Percentiles rank a stretch among this genome's conserved stretches.
Conservation (phyloP, 1,140 invertebrate species). For the Diorhabda carinulata region DNA sequence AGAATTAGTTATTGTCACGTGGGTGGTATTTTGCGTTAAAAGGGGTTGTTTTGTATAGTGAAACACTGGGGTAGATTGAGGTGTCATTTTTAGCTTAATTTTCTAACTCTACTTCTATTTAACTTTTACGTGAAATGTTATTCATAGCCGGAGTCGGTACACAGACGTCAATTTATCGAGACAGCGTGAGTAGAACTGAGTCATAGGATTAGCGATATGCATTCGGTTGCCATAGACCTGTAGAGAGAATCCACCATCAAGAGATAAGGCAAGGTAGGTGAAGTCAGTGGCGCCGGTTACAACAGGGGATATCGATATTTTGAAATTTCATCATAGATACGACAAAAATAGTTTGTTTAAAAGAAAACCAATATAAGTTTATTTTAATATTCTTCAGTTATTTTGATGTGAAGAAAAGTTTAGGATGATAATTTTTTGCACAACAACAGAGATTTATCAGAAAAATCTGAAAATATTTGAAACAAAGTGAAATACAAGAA, state of each 20-base stretch:
- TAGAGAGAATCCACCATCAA: background rate
- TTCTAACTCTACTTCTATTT: background rate
- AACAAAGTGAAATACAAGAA: too few relatives aligned
- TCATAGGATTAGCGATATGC: background rate
- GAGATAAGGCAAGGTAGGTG: slow-evolving; percentile 1
- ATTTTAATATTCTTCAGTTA: too few relatives aligned
- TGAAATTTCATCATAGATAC: too few relatives aligned
- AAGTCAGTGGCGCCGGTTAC: background rate
- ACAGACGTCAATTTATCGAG: background rate
- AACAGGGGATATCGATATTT: background rate
- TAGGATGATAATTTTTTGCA: too few relatives aligned
- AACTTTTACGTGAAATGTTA: background rate
- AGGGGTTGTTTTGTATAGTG: slow-evolving; percentile 43
- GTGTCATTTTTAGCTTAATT: slow-evolving; percentile 31
- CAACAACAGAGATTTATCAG: too few relatives aligned
- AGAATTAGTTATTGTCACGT: slow-evolving; percentile 31
- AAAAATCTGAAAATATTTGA: too few relatives aligned
- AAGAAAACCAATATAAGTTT: too few relatives aligned
- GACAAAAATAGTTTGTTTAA: too few relatives aligned
- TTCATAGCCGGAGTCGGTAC: background rate
- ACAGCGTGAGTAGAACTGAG: background rate
- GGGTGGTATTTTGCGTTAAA: slow-evolving; percentile 33
- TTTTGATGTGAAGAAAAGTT: too few relatives aligned
- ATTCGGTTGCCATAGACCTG: background rate
- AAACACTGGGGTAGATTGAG: slow-evolving; percentile 36